Conservation (phyloP, 2,113 vertebrate genomes). For the Camelus dromedarius region DNA sequence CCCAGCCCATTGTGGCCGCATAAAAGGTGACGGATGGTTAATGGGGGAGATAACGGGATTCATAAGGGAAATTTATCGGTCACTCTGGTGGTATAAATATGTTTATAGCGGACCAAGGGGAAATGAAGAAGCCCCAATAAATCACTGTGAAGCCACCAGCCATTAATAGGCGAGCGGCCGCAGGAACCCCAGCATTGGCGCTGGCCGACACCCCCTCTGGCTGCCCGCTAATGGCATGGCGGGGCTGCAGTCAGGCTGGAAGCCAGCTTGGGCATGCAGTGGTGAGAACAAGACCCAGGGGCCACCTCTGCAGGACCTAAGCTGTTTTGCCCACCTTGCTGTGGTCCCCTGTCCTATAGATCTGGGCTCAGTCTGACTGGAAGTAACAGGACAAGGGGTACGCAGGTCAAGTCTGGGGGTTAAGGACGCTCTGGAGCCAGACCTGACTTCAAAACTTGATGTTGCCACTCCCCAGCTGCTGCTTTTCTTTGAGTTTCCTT, state of each 20-base stretch:
- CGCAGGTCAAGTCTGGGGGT: not conserved
- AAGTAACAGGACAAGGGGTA: not conserved
- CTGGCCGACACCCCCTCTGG: conserved; percentile 89
- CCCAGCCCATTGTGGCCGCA: conserved; percentile 83
- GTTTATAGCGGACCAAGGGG: conserved; percentile 90
- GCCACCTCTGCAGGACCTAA: conserved; percentile 4
- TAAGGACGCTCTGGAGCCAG: not conserved
- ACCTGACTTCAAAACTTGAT: not conserved
- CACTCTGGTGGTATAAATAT: conserved; percentile 92
- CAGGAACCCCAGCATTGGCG: conserved; percentile 88
- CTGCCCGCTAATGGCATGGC: conserved; percentile 78
- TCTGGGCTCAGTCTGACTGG: not conserved
- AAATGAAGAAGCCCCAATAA: conserved; percentile 92
- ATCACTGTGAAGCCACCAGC: conserved; percentile 89
- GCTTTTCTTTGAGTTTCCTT: not conserved
- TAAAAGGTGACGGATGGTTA: conserved; percentile 91
- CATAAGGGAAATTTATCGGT: conserved; percentile 93
- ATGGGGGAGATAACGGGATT: conserved; percentile 91
- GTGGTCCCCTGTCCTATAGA: not conserved
- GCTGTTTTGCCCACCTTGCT: not conserved
- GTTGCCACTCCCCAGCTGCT: not conserved
- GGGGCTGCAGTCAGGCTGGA: conserved; percentile 46
- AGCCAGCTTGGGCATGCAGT: not conserved
- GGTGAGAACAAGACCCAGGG: conserved; percentile 67
- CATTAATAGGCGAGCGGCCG: conserved; percentile 88